Evolutionary conservation across 23 tunicate genomes (phyloP).

Genomic region (Ciona savignyi): DNA sequence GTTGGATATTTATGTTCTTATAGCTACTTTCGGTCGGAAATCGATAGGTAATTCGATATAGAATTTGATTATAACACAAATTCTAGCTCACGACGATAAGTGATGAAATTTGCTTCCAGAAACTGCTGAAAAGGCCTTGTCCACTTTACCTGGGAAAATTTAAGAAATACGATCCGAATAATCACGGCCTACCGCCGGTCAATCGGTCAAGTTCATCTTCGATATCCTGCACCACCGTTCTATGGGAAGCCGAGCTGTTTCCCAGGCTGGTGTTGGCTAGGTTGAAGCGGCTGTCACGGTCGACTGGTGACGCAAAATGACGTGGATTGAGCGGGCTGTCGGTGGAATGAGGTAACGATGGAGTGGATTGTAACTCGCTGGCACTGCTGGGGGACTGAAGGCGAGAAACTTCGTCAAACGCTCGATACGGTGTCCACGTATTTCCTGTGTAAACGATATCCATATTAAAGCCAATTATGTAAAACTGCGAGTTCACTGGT

Average conservation of each 20-base stretch:
- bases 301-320: neutral
- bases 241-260: neutral
- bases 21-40: too few species aligned
- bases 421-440: slow-evolving; percentile 43
- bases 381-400: slow-evolving; percentile 4
- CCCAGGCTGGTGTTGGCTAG: neutral
- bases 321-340: neutral
- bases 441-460: too few species aligned
- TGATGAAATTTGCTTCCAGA: too few species aligned
- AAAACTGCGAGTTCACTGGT: too few species aligned
- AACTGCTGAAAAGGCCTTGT: too few species aligned
- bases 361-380: slow-evolving; percentile 10
- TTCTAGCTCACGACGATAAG: too few species aligned
- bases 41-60: too few species aligned
- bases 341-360: slow-evolving; percentile 11
- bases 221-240: slow-evolving; percentile 4
- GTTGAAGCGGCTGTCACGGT: neutral
- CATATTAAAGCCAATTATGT: too few species aligned
- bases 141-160: too few species aligned
- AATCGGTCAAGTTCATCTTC: slow-evolving; percentile 11
- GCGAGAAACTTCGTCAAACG: slow-evolving; percentile 37
- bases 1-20: too few species aligned
- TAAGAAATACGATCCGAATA: too few species aligned
- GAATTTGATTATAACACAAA: too few species aligned
- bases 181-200: neutral